Base-by-base conservation (phyloP, 2,797 vertebrate species). In the Phylloscopus collybita region DNA sequence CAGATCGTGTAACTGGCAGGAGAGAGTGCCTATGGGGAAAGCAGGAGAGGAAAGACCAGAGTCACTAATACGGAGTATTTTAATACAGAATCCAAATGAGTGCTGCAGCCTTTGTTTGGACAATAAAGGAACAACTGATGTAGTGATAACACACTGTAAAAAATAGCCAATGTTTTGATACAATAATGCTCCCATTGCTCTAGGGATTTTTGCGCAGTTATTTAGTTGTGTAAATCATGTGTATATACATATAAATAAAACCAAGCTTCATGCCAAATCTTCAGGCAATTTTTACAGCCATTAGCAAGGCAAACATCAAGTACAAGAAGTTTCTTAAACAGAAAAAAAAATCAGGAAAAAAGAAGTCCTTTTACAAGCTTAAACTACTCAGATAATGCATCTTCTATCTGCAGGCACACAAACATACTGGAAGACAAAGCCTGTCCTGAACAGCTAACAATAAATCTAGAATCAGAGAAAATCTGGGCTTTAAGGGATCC, bases 101-200 rank as follows among this genome's bases (percentile, higher is more conserved):
- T 80, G 38, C 79, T 69, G 34, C 62, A 78, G 69, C 36, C 61
- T 92, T 87, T 96, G 82, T 93, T 50, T 69, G 42, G 9, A 13
- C 61, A 71, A 86, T 67, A 97, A 95, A 93, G 13, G 81, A 96
- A 60, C 57, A 91, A 91, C 45, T 71, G 72, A 89, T 44, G 54
- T 44, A 85, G 75, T 34, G 23, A 80, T 89, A 92, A 94, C 45
- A 69, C 38, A 61, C 38, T 67, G 85, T 17, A 67, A 95, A 95
- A 93, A 91, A 82, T 71, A 89, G 29, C 30, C 38, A 20, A 3
- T 66, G 60, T 81, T 49, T 72, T 84, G 59, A 62, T 75, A 54
- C 32, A 82, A 32, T 93, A 89, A 80, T 42, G 38, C 2, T 26
- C 9, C 13, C 21, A 71, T 71, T 59, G 54, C 69, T 86, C 44